Conservation (phyloP, 2,888 invertebrate genomes). For the Callyntrura sp. region DNA sequence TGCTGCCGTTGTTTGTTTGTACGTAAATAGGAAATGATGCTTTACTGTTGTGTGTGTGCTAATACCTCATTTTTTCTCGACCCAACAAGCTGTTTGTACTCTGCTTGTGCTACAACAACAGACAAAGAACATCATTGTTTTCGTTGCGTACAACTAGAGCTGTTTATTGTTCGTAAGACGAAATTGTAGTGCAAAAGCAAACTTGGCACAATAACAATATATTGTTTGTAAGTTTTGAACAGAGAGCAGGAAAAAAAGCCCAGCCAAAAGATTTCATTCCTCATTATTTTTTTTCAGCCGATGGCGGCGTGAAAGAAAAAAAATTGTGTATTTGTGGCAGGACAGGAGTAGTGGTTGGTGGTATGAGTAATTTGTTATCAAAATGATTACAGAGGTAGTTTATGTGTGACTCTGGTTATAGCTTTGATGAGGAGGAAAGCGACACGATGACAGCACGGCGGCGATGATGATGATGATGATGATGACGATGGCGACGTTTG, state of each 20-base stretch:
- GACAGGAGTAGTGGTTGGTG: conserved; percentile 57
- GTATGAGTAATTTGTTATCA: conserved; percentile 64
- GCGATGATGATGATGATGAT: conserved; percentile 9
- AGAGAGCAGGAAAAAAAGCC: too few relatives aligned
- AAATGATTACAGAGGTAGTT: conserved; percentile 52
- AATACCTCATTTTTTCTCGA: not conserved
- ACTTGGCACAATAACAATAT: not conserved
- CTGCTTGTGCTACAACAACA: too few relatives aligned
- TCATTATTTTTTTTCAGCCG: conserved; percentile 48
- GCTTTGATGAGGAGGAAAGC: too few relatives aligned
- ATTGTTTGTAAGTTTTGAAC: conserved; percentile 36
- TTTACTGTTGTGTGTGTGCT: conserved; percentile 15
- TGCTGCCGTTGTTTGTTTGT: not conserved
- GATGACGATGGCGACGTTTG: not conserved
- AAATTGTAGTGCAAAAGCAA: conserved; percentile 9
- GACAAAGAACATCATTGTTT: too few relatives aligned
- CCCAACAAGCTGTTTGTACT: not conserved
- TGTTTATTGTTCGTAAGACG: conserved; percentile 12
- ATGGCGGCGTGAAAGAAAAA: conserved; percentile 49
- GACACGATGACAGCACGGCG: too few relatives aligned
- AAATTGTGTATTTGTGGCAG: conserved; percentile 64
- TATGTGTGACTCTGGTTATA: conserved; percentile 15
- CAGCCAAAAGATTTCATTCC: not conserved
- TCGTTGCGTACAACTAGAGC: too few relatives aligned
- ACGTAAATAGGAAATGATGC: not conserved